Conservation (phyloP, 2,113 vertebrate genomes). For the Erythrolamprus reginae region DNA sequence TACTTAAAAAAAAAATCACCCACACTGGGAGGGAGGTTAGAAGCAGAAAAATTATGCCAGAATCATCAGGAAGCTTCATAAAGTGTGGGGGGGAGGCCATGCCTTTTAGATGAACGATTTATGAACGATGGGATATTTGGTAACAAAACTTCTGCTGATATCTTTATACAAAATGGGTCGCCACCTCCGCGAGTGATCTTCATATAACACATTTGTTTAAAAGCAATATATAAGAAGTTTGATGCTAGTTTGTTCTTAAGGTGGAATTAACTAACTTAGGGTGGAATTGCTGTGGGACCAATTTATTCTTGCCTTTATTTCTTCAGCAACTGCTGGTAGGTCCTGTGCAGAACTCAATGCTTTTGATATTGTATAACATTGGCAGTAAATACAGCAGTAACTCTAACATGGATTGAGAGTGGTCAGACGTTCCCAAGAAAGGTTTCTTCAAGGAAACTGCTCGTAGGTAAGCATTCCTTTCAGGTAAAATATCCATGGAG, state of each 20-base stretch:
- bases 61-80: background rate
- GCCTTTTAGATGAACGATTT: background rate
- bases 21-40: background rate
- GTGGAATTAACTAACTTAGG: background rate
- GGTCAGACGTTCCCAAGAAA: background rate
- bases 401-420: background rate
- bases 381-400: background rate
- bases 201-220: background rate
- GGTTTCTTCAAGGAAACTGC: background rate
- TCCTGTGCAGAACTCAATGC: background rate
- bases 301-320: background rate
- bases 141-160: background rate
- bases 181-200: background rate
- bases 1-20: background rate
- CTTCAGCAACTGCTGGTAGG: background rate
- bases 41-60: background rate
- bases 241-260: background rate
- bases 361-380: background rate
- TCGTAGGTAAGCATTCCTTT: background rate
- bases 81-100: background rate
- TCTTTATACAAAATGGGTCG: background rate
- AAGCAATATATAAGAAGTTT: background rate
- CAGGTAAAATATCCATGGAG: slow-evolving; percentile 27
- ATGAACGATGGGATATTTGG: background rate
- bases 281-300: background rate